phyloP scores from a whole-genome alignment of 2,113 vertebrate species.

The Phylloscopus trochiloides region DNA sequence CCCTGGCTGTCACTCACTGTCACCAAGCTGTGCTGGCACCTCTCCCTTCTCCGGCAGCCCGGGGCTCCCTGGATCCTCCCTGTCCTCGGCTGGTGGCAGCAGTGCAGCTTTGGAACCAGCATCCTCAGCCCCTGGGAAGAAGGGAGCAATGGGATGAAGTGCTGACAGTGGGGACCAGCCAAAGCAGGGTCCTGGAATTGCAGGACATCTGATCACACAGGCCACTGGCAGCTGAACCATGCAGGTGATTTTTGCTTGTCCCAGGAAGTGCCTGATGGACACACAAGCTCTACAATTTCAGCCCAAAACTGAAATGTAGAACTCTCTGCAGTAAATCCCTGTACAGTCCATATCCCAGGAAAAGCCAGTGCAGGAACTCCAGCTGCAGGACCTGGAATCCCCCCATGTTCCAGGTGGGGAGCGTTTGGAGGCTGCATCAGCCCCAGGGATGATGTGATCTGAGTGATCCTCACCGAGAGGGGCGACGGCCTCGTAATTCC shows the following conservation, averaged over 20 bases:
- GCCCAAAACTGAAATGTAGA: not conserved
- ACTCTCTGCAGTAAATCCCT: not conserved
- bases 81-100: not conserved
- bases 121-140: not conserved
- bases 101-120: not conserved
- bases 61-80: not conserved
- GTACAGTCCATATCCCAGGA: not conserved
- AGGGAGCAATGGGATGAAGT: not conserved
- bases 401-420: accelerated
- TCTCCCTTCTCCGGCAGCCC: not conserved
- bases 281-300: not conserved
- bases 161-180: not conserved
- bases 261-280: not conserved
- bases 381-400: not conserved
- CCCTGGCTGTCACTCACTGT: not conserved
- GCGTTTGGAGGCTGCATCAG: not conserved
- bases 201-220: not conserved
- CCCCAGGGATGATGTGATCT: not conserved
- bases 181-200: not conserved
- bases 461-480: slow-evolving; percentile 58
- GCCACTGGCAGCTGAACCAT: too few species aligned
- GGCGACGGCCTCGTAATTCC: slow-evolving; percentile 13
- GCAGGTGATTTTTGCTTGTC: accelerated
- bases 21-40: not conserved
- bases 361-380: accelerated